A percentile compares a stretch with the other conserved stretches of the same genome.
phyloP scores from a whole-genome alignment of 1,140 invertebrate genomes.

The Tetragonula clypearis region DNA sequence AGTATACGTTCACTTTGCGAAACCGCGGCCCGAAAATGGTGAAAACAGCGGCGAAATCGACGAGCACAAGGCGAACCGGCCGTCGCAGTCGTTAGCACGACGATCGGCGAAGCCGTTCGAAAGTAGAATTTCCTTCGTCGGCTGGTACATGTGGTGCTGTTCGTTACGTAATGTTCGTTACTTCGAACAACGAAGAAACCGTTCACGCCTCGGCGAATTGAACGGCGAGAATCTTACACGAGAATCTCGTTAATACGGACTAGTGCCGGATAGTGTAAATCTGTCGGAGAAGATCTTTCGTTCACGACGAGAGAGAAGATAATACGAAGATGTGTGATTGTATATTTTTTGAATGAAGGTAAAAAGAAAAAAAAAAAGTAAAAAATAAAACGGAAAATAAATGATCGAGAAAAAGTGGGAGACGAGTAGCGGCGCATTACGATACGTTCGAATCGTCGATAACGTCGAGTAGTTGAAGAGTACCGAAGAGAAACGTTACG shows the following conservation, averaged over 20 bases:
- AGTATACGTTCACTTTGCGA: conserved; percentile 4
- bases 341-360: not conserved
- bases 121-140: not conserved
- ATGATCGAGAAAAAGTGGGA: conserved; percentile 50
- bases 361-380: not conserved
- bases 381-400: not conserved
- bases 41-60: conserved; percentile 19
- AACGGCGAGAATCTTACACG: not conserved
- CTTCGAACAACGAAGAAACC: not conserved
- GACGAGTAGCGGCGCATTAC: conserved; percentile 26
- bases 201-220: not conserved
- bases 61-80: no score
- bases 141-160: conserved; percentile 35
- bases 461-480: not conserved
- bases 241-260: conserved; percentile 6
- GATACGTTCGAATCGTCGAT: not conserved
- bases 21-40: conserved; percentile 8
- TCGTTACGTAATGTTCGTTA: conserved; percentile 21
- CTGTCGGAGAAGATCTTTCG: not conserved
- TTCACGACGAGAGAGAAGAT: not conserved
- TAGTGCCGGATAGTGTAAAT: conserved; percentile 67
- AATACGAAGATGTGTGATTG: conserved; percentile 55
- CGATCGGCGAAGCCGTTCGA: not conserved
- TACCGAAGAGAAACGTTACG: conserved; percentile 33
- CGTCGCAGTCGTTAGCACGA: not conserved